A percentile compares a stretch with the other conserved stretches of the same genome.
These are phyloP conservation scores for Anadara kagoshimensis DNA, from an alignment of 1,140 invertebrate species.

Conservation along the genomic window DNA sequence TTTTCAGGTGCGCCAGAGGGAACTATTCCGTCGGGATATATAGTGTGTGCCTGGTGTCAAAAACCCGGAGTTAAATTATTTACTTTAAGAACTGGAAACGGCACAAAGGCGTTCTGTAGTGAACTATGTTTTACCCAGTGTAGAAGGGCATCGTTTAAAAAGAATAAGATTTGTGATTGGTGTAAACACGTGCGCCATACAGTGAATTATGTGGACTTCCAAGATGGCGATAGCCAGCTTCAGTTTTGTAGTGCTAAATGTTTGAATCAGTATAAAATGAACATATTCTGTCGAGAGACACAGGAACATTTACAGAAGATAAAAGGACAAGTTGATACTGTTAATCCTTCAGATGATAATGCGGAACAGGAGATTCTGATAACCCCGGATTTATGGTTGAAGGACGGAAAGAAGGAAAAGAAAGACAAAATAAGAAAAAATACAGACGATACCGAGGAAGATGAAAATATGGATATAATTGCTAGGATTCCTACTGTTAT, in stretches of 20 bases:
- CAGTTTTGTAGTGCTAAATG: conserved; percentile 88
- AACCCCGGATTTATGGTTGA: conserved; percentile 86
- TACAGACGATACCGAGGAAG: conserved; percentile 6
- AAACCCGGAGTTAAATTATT: conserved; percentile 74
- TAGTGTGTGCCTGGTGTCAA: conserved; percentile 77
- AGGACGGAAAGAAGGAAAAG: conserved; percentile 28
- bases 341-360: conserved; percentile 26
- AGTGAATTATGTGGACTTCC: conserved; percentile 92
- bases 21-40: conserved; percentile 36
- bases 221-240: conserved; percentile 76
- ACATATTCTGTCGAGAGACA: conserved; percentile 93
- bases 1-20: conserved; percentile 37
- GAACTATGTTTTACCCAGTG: conserved; percentile 93
- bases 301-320: conserved; percentile 87
- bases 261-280: conserved; percentile 96
- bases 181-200: conserved; percentile 91
- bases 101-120: conserved; percentile 83
- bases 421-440: conserved; percentile 20
- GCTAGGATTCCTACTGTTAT: neutral
- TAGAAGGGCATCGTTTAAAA: conserved; percentile 89
- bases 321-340: conserved; percentile 71
- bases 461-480: conserved; percentile 1
- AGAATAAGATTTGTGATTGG: conserved; percentile 95
- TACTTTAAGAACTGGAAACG: conserved; percentile 66
- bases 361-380: conserved; percentile 78